phyloP scores from a whole-genome alignment of 1,140 invertebrate species.

The Aphidius ervi region DNA sequence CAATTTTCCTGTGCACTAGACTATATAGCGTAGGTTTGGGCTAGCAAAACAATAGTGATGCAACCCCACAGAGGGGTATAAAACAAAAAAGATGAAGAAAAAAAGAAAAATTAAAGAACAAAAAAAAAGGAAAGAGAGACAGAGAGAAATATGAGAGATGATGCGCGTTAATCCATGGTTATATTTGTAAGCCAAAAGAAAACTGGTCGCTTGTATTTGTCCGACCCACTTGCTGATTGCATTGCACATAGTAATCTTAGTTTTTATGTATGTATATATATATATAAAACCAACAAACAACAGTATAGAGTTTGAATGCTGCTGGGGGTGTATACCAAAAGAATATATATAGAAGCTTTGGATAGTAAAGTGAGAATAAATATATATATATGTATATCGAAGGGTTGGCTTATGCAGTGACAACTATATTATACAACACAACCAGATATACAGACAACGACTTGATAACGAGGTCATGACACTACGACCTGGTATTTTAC shows the following conservation, averaged over 20 bases:
- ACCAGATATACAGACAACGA: not conserved
- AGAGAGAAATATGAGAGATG: not conserved
- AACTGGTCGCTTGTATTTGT: not conserved
- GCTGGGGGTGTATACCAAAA: constrained; percentile 7
- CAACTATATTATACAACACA: too few relatives aligned
- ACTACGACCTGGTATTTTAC: constrained; percentile 27
- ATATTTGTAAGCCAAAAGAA: constrained; percentile 27
- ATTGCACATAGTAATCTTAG: constrained; percentile 29
- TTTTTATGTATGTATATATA: constrained; percentile 20
- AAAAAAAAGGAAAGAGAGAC: constrained; percentile 3
- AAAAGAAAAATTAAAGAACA: constrained; percentile 1
- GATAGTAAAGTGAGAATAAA: not conserved
- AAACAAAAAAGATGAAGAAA: not conserved
- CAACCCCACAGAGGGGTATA: not conserved
- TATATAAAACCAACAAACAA: too few relatives aligned
- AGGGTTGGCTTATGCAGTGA: constrained; percentile 8
- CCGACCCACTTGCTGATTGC: constrained; percentile 23
- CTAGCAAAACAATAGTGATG: constrained; percentile 9
- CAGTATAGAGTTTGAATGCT: not conserved
- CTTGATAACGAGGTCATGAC: constrained; percentile 31
- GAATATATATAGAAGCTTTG: not conserved
- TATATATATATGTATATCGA: not conserved
- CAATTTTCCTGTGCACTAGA: constrained; percentile 1
- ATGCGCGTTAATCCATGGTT: constrained; percentile 20
- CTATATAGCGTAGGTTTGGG: not conserved